These are phyloP conservation scores for Thripadectes ignobilis DNA, from an alignment of 2,797 vertebrate species.

Conservation along the genomic window DNA sequence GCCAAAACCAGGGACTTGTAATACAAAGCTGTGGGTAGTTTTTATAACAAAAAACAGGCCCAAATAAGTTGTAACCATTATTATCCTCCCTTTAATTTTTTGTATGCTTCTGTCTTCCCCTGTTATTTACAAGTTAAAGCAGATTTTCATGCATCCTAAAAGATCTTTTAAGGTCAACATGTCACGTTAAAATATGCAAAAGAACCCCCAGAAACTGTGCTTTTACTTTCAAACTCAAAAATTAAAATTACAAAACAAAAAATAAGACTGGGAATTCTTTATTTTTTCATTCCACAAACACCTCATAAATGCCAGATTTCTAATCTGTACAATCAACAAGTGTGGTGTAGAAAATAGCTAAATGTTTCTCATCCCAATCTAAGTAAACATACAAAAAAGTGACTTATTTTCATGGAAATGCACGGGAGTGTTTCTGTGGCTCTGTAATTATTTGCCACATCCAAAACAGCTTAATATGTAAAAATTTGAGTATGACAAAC, in stretches of 20 bases:
- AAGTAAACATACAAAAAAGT: constrained; percentile 22
- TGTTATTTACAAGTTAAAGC: not conserved
- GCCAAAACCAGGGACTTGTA: not conserved
- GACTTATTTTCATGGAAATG: constrained; percentile 31
- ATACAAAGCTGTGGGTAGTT: not conserved
- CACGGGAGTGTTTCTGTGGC: not conserved
- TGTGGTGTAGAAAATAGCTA: constrained; percentile 2
- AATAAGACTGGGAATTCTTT: not conserved
- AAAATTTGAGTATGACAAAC: not conserved
- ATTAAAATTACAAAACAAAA: not conserved
- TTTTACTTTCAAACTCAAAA: constrained; percentile 10
- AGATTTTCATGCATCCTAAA: not conserved
- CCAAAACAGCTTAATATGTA: not conserved
- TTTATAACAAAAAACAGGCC: not conserved
- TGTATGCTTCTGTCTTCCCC: not conserved
- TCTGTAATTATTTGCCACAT: constrained; percentile 5
- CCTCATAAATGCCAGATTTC: constrained; percentile 27
- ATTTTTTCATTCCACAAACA: not conserved
- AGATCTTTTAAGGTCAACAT: not conserved
- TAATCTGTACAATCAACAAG: constrained; percentile 18
- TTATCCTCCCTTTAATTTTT: not conserved
- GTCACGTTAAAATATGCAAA: not conserved
- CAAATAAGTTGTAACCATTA: not conserved
- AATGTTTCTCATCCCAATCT: constrained; percentile 3
- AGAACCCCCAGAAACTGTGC: not conserved